Evolutionary conservation across 2,797 vertebrate species (phyloP), one percentile per base, ranked within the genome.

Genomic region (Todus mexicanus): DNA sequence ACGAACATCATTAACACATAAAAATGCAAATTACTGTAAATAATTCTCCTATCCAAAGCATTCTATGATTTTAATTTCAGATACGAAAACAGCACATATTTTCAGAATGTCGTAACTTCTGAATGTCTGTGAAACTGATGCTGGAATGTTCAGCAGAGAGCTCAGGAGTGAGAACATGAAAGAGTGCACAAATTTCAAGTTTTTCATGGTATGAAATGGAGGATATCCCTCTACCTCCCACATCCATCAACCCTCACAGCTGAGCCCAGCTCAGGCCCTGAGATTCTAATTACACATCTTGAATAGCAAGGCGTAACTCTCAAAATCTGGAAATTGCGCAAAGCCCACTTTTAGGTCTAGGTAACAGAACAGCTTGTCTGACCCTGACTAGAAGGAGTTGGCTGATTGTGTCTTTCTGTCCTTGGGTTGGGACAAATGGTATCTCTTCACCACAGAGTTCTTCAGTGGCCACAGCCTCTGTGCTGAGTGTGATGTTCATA

Each of bases 361-460:
- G 43, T 51, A 90, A 78, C 7, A 89, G 45, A 92, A 89, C 11
- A 89, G 3, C 14, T 81, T 73, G 56, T 77, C 97, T 96, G 87
- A 98, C 98, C 95, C 95, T 97, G 33, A 98, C 97, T 92, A 96
- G 43, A 10, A 98, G 92, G 25, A 84, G 27, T 92, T 96, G 97
- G 91, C 86, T 96, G 66, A 97, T 33, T 0, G 1, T 65, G 25
- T 97, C 96, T 91, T 86, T 92, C 77, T 74, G 81, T 45, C 92
- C 91, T 94, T 91, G 75, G 15, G 51, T 78, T 74, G 91, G 94
- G 37, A 94, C 54, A 12, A 89, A 64, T 7, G 94, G 77, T 38
- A 8, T 42, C 57, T 93, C 71, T 51, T 64, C 33, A 1, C 84
- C 93, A 93, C 96, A 97, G 48, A 64, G 91, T 29, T 96, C 96